phyloP scores from a whole-genome alignment of 2,888 invertebrate species.

The Hemithea aestivaria region DNA sequence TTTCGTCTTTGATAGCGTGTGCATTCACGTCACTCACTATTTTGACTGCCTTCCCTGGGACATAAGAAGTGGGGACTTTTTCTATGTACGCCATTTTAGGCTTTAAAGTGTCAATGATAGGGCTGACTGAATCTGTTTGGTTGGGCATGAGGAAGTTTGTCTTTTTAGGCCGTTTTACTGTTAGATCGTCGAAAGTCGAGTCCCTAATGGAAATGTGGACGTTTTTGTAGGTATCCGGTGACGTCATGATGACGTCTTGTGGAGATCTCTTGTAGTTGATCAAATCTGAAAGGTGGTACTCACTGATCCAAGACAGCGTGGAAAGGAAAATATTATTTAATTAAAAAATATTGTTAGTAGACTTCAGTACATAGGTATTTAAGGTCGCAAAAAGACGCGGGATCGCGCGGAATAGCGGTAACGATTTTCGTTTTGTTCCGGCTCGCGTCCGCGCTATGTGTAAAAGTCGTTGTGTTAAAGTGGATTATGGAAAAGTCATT shows the following conservation, averaged over 20 bases:
- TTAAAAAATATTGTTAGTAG: no score
- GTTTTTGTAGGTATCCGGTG: constrained; percentile 70
- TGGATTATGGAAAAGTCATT: no score
- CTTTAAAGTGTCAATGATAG: constrained; percentile 43
- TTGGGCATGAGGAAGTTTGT: constrained; percentile 58
- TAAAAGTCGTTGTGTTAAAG: no score
- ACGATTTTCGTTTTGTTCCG: no score
- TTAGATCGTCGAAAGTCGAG: constrained; percentile 60
- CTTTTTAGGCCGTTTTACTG: constrained; percentile 56
- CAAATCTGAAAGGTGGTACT: constrained; percentile 65
- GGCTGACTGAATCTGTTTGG: constrained; percentile 59
- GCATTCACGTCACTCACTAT: constrained; percentile 78
- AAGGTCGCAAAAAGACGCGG: no score
- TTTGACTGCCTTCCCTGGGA: constrained; percentile 87
- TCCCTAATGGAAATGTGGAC: constrained; percentile 66
- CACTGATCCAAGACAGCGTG: constrained; percentile 64
- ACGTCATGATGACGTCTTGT: constrained; percentile 72
- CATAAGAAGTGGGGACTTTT: constrained; percentile 57
- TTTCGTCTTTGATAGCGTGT: constrained; percentile 55
- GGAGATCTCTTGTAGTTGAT: constrained; percentile 59
- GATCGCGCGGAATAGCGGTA: no score
- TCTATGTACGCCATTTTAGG: constrained; percentile 70
- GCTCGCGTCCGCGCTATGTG: no score
- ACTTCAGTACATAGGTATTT: no score
- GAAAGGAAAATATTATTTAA: constrained; percentile 30